Evolutionary conservation across 2,888 invertebrate genomes (phyloP).

Genomic region (Rhimphoctona megacephalus): DNA sequence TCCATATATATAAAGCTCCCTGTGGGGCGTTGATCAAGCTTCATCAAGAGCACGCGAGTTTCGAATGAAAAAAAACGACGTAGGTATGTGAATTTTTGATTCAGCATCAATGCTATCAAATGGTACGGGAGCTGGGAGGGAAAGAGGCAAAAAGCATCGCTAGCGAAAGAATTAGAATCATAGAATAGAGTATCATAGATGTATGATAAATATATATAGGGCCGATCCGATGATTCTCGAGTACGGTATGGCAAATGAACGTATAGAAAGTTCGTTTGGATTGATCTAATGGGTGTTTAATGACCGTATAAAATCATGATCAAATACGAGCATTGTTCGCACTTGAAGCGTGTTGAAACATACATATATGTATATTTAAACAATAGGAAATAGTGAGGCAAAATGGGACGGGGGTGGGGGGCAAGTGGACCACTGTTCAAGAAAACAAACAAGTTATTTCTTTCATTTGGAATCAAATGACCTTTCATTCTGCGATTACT

Average conservation of each 20-base stretch:
- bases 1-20: neutral
- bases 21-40: neutral
- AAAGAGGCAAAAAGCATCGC: neutral
- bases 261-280: constrained; percentile 72
- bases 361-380: constrained; percentile 10
- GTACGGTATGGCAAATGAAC: constrained; percentile 39
- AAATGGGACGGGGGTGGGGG: neutral
- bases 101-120: constrained; percentile 9
- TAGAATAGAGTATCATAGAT: neutral
- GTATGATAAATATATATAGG: neutral
- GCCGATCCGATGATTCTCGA: constrained; percentile 40
- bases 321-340: constrained; percentile 70
- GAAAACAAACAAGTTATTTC: neutral
- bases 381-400: neutral
- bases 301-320: constrained; percentile 72
- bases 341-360: constrained; percentile 48
- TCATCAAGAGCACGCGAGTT: constrained; percentile 9
- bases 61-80: neutral
- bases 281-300: constrained; percentile 76
- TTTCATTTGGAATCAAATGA: no score
- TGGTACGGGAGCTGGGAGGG: neutral
- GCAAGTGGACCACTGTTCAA: neutral
- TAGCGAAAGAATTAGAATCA: neutral
- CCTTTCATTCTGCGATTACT: no score
- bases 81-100: constrained; percentile 29